Evolutionary conservation across 1,140 invertebrate genomes (phyloP).

Genomic region (Rhynchophorus ferrugineus): DNA sequence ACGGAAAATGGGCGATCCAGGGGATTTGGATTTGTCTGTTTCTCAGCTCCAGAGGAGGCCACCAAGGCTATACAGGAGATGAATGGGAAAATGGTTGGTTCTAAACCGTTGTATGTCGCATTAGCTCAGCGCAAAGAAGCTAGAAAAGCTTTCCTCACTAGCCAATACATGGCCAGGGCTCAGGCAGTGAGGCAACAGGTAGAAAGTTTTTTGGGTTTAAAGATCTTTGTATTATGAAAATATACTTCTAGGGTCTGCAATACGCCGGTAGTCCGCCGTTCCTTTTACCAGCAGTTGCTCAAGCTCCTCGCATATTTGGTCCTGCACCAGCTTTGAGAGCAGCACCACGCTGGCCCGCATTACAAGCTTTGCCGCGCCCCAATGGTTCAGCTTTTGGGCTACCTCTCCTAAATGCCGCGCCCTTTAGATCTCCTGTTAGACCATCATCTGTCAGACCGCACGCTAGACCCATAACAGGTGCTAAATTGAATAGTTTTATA

Average conservation of each 20-base stretch:
- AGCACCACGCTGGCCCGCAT: conserved; percentile 33
- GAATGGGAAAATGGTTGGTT: conserved; percentile 94
- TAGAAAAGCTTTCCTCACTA: conserved; percentile 91
- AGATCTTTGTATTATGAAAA: too few species aligned
- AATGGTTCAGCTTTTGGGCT: conserved; percentile 37
- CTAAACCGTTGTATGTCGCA: conserved; percentile 96
- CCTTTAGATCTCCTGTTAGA: conserved; percentile 29
- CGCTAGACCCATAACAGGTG: conserved; percentile 33
- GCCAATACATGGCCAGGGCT: conserved; percentile 89
- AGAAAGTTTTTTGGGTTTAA: background rate
- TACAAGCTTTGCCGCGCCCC: conserved; percentile 28
- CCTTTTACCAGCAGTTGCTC: conserved; percentile 33
- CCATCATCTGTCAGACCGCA: conserved; percentile 26
- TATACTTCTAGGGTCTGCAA: conserved; percentile 19
- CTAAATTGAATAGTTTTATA: background rate
- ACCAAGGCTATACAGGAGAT: conserved; percentile 98
- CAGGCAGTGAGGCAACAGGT: conserved; percentile 23
- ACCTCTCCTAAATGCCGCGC: conserved; percentile 19
- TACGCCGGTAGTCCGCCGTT: conserved; percentile 15
- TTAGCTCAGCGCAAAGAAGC: conserved; percentile 98
- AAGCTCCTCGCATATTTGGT: conserved; percentile 36
- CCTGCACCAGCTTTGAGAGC: conserved; percentile 32
- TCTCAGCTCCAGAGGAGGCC: conserved; percentile 94
- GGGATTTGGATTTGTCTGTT: conserved; percentile 99
- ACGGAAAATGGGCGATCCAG: conserved; percentile 87